Percentiles rank a stretch among this genome's conserved stretches.
Conservation (phyloP, 2,113 vertebrate species). For the Serilophus lunatus region DNA sequence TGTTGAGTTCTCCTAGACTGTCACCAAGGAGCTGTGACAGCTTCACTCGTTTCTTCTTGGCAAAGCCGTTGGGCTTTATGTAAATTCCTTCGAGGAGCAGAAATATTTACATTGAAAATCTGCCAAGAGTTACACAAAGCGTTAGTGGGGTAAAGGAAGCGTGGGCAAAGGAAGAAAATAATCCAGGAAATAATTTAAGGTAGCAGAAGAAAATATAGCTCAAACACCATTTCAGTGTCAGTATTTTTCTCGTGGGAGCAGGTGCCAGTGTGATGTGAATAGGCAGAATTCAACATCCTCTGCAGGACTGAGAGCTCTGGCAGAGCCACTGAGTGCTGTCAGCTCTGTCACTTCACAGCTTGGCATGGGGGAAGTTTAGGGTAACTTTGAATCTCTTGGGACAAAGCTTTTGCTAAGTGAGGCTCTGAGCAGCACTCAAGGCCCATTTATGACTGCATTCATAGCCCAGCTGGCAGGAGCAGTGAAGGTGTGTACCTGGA, state of each 20-base stretch:
- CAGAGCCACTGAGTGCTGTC: not conserved
- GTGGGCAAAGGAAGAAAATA: not conserved
- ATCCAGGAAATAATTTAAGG: not conserved
- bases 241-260: not conserved
- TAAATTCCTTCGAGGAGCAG: not conserved
- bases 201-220: not conserved
- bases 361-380: not conserved
- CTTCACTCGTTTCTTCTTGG: not conserved
- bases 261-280: not conserved
- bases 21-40: not conserved
- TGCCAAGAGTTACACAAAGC: not conserved
- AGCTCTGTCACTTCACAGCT: not conserved
- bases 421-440: not conserved
- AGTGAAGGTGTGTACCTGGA: fast-evolving
- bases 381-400: not conserved
- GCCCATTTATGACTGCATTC: not conserved
- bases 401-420: not conserved
- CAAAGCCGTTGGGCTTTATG: not conserved
- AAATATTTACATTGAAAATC: not conserved
- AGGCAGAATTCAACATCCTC: not conserved
- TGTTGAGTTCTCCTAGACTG: not conserved
- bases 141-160: not conserved
- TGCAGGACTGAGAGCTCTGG: not conserved
- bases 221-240: not conserved
- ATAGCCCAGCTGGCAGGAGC: not conserved